These are phyloP conservation scores for Lepidurus packardi DNA, from an alignment of 1,140 invertebrate species.

Conservation along the genomic window DNA sequence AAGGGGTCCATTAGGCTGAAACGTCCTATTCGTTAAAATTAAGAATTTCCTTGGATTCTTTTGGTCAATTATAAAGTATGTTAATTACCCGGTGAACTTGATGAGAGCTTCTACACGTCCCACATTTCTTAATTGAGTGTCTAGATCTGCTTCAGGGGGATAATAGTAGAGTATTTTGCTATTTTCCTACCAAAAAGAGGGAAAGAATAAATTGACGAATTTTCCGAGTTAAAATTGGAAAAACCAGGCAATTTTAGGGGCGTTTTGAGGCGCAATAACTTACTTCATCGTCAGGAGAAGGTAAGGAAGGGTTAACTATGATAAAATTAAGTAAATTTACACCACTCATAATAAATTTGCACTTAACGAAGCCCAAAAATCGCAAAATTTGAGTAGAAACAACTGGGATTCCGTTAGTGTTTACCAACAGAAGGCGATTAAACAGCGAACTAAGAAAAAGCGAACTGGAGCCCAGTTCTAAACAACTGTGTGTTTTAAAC, in stretches of 20 bases:
- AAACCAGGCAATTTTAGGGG: background rate
- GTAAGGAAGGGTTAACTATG: background rate
- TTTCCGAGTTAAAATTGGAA: background rate
- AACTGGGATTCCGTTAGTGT: no score
- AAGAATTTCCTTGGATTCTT: background rate
- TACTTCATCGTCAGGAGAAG: background rate
- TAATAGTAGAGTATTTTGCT: conserved; percentile 84
- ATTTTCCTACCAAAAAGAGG: conserved; percentile 64
- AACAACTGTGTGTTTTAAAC: no score
- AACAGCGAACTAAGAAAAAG: no score
- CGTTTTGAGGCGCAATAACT: background rate
- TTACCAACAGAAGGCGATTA: no score
- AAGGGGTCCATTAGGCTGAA: conserved; percentile 68
- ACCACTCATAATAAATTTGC: background rate
- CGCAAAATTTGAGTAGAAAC: no score
- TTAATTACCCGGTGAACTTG: conserved; percentile 78
- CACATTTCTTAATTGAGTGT: conserved; percentile 80
- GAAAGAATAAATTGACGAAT: background rate
- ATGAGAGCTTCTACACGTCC: conserved; percentile 87
- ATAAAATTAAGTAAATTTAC: background rate
- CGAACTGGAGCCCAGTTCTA: no score
- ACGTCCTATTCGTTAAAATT: conserved; percentile 62
- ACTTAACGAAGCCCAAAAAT: no score
- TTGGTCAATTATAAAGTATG: conserved; percentile 43
- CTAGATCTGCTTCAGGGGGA: conserved; percentile 66